phyloP scores from a whole-genome alignment of 2,797 vertebrate genomes.

The Danio tinwini region DNA sequence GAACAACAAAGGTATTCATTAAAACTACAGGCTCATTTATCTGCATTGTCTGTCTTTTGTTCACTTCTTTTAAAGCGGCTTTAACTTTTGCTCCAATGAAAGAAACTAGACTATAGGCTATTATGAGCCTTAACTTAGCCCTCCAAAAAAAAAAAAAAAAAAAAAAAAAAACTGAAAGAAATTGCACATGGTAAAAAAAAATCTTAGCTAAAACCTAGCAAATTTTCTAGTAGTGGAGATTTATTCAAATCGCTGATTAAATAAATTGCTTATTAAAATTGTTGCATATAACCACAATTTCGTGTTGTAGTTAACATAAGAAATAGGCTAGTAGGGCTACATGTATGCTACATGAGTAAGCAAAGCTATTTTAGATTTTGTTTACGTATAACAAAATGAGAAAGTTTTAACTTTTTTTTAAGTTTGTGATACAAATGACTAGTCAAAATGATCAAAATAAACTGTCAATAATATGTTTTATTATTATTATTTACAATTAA shows the following conservation, averaged over 20 bases:
- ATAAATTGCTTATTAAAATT: too few species aligned
- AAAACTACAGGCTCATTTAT: slow-evolving; percentile 38
- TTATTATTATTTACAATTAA: too few species aligned
- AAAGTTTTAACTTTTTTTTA: too few species aligned
- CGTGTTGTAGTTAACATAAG: background rate
- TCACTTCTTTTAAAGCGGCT: background rate
- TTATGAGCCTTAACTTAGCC: background rate
- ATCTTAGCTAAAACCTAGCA: background rate
- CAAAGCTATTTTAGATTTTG: too few species aligned
- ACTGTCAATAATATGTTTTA: too few species aligned
- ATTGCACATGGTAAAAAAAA: background rate
- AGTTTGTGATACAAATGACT: too few species aligned
- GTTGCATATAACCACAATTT: background rate
- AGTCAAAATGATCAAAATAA: too few species aligned
- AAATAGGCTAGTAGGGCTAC: too few species aligned
- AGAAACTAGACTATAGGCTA: background rate
- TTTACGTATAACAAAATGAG: too few species aligned
- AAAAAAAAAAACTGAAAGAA: background rate
- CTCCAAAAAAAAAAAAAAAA: background rate
- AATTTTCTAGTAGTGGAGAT: too few species aligned
- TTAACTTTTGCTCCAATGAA: background rate
- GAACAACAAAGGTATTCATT: slow-evolving; percentile 59
- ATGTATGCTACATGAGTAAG: too few species aligned
- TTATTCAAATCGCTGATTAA: too few species aligned
- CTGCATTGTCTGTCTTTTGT: slow-evolving; percentile 29